A percentile compares a stretch with the other conserved stretches of the same genome.
Conservation (phyloP, 2,113 vertebrate species). For the Xerus inauris region DNA sequence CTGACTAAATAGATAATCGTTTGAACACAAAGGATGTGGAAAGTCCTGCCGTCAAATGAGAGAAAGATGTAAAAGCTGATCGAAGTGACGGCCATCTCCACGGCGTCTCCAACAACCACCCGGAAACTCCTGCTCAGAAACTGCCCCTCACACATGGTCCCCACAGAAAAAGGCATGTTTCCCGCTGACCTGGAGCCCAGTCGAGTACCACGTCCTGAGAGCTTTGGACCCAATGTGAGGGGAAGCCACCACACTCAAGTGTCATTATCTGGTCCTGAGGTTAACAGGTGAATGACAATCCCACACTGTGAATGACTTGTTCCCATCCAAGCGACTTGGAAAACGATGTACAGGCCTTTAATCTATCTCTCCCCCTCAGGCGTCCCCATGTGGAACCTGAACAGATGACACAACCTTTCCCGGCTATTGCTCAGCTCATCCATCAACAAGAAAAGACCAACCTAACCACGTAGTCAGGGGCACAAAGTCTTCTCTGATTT, state of each 20-base stretch:
- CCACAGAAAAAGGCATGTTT: accelerated
- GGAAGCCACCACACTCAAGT: too few relatives aligned
- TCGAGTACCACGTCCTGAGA: not conserved
- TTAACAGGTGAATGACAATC: not conserved
- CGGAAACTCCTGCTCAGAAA: not conserved
- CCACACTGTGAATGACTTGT: not conserved
- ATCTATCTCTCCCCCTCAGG: not conserved
- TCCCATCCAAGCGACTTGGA: not conserved
- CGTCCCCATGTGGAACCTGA: not conserved
- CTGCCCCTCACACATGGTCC: not conserved
- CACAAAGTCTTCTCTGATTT: not conserved
- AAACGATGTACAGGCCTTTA: not conserved
- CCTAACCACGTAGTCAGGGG: not conserved
- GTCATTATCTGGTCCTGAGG: not conserved
- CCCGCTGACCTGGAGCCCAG: not conserved
- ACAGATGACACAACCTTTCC: not conserved
- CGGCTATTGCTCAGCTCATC: not conserved
- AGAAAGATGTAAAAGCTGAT: not conserved
- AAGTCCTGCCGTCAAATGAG: not conserved
- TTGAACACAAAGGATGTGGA: not conserved
- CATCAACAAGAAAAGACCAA: not conserved
- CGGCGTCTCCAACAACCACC: not conserved
- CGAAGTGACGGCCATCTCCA: not conserved
- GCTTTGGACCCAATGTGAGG: too few relatives aligned
- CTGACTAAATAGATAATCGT: not conserved